Percentiles rank a stretch among this genome's conserved stretches.
Conservation (phyloP, 2,888 invertebrate species). For the Phoronis australis region DNA sequence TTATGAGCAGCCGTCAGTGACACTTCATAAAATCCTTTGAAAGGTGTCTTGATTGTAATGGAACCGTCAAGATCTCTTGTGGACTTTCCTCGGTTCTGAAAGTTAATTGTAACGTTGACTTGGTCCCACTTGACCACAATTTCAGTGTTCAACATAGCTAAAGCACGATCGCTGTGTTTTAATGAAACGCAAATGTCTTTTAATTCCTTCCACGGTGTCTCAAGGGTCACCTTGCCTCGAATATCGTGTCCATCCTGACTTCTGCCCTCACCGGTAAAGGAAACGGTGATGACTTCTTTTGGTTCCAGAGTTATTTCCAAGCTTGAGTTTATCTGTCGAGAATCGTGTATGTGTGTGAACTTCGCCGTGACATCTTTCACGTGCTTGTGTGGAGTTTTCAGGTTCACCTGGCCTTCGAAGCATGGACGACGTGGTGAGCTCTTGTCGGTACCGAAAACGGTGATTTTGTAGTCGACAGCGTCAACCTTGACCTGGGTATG, state of each 20-base stretch:
- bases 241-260: slow-evolving; percentile 11
- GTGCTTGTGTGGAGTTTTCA: slow-evolving; percentile 23
- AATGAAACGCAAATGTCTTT: slow-evolving; percentile 7
- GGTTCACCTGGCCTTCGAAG: slow-evolving; percentile 14
- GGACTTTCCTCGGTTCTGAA: no score
- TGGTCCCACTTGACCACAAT: not conserved
- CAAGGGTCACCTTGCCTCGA: slow-evolving; percentile 15
- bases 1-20: not conserved
- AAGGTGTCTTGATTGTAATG: not conserved
- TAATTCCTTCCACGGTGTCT: slow-evolving; percentile 15
- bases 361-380: slow-evolving; percentile 16
- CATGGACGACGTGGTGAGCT: no score
- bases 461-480: no score
- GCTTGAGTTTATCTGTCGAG: no score
- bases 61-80: not conserved
- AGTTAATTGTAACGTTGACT: not conserved
- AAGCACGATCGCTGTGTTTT: no score
- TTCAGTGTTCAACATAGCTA: not conserved
- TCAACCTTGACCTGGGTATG: no score
- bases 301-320: slow-evolving; percentile 18
- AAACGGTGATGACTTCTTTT: slow-evolving; percentile 16
- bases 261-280: slow-evolving; percentile 18
- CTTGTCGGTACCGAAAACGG: no score
- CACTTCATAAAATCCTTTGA: not conserved
- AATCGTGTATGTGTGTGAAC: slow-evolving; percentile 13